Percentiles rank a stretch among this genome's conserved stretches.
Conservation (phyloP, 1,140 invertebrate genomes). For the Temnothorax nylanderi region DNA sequence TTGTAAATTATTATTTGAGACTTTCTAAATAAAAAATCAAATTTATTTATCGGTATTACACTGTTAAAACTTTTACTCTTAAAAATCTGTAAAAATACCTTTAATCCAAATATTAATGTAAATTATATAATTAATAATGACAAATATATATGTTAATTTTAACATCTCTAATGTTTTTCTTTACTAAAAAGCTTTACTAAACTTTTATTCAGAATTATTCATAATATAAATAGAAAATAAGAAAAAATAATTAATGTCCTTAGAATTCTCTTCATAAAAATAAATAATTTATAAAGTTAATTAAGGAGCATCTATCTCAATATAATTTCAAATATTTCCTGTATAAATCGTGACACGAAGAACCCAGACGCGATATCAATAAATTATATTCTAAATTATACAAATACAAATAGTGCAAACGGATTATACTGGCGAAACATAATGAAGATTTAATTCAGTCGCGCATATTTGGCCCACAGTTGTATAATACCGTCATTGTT, state of each 20-base stretch:
- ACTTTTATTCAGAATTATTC: background rate
- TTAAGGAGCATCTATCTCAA: background rate
- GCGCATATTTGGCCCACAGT: background rate
- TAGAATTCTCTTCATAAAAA: background rate
- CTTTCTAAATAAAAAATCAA: background rate
- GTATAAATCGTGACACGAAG: background rate
- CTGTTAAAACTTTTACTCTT: background rate
- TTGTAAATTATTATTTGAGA: background rate
- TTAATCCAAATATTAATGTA: too few species aligned
- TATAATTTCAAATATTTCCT: background rate
- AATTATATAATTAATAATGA: too few species aligned
- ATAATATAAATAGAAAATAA: constrained; percentile 5
- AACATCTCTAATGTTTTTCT: background rate
- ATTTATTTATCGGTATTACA: background rate
- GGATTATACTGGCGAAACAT: background rate
- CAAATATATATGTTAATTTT: background rate
- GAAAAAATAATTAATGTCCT: background rate
- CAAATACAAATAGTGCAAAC: background rate
- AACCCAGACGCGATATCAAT: background rate
- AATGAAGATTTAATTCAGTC: constrained; percentile 22
- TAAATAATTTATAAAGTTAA: background rate
- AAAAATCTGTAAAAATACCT: too few species aligned
- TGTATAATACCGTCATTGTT: constrained; percentile 47
- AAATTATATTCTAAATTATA: background rate
- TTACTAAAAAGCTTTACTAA: background rate